Evolutionary conservation across 2,888 invertebrate species (phyloP).

Genomic region (Philhelius pedissequus): DNA sequence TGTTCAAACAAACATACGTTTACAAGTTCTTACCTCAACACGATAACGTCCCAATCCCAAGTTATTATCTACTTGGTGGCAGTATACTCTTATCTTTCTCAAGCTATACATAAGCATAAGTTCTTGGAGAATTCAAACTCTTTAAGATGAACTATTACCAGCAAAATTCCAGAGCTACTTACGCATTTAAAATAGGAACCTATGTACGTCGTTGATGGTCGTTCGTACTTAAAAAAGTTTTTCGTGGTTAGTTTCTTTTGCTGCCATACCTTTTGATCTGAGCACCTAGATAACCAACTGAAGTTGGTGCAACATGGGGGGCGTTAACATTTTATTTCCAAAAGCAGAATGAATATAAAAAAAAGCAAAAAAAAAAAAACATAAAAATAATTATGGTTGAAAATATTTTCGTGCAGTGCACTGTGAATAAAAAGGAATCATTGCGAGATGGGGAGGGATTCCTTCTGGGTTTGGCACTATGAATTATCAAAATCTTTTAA

Average conservation of each 20-base stretch:
- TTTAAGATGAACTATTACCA: slow-evolving; percentile 17
- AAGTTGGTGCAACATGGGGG: slow-evolving; percentile 11
- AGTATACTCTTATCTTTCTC: slow-evolving; percentile 11
- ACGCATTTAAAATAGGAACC: slow-evolving; percentile 16
- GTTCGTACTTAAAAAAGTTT: slow-evolving; percentile 24
- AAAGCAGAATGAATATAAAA: background rate
- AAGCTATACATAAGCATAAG: too few relatives aligned
- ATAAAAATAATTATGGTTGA: background rate
- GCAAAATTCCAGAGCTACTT: background rate
- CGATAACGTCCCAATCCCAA: slow-evolving; percentile 22
- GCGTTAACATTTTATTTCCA: slow-evolving; percentile 13
- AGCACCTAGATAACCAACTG: slow-evolving; percentile 26
- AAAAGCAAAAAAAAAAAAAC: background rate
- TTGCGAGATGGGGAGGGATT: background rate
- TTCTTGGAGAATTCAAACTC: background rate
- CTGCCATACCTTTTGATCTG: slow-evolving; percentile 18
- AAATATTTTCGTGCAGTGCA: slow-evolving; percentile 31
- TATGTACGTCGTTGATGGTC: background rate
- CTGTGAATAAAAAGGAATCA: slow-evolving; percentile 6
- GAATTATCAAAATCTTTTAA: slow-evolving; percentile 65
- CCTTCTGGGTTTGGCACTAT: slow-evolving; percentile 37
- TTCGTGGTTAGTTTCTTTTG: slow-evolving; percentile 27
- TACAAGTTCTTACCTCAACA: slow-evolving; percentile 9
- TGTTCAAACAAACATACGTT: background rate
- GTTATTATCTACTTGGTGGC: slow-evolving; percentile 27